A percentile compares a stretch with the other conserved stretches of the same genome.
Evolutionary conservation across 2,888 invertebrate species (phyloP).

Genomic region (Ormyrus labotus): DNA sequence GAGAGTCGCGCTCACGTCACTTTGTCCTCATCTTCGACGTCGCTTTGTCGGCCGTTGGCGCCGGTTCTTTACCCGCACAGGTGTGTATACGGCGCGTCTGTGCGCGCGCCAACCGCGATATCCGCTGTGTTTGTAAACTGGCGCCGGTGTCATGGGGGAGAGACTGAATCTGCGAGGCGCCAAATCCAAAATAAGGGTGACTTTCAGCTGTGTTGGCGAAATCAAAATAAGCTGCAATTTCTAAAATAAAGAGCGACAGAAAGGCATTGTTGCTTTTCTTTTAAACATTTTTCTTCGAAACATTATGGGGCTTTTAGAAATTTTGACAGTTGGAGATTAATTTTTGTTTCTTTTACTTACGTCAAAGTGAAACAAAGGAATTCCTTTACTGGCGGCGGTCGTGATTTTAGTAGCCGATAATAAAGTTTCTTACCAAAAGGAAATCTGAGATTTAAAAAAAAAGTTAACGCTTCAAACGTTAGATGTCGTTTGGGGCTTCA

Average conservation of each 20-base stretch:
- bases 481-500: background rate
- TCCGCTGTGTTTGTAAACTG: background rate
- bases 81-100: background rate
- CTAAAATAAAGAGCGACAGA: no score
- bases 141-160: no score
- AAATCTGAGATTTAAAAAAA: background rate
- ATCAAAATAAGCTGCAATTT: no score
- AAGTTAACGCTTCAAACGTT: background rate
- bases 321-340: no score
- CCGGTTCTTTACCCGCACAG: background rate
- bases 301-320: no score
- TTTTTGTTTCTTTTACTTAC: no score
- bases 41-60: background rate
- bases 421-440: no score
- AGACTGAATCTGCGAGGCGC: background rate
- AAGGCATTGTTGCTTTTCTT: no score
- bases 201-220: no score
- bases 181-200: background rate
- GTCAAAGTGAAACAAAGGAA: background rate
- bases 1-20: slow-evolving; percentile 4
- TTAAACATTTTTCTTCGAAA: no score
- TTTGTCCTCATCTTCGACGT: background rate
- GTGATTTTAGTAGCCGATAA: no score
- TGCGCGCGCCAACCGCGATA: slow-evolving; percentile 14
- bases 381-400: background rate